Base-by-base conservation (phyloP, 2,888 invertebrate genomes). In the Trypoxylon attenuatum region DNA sequence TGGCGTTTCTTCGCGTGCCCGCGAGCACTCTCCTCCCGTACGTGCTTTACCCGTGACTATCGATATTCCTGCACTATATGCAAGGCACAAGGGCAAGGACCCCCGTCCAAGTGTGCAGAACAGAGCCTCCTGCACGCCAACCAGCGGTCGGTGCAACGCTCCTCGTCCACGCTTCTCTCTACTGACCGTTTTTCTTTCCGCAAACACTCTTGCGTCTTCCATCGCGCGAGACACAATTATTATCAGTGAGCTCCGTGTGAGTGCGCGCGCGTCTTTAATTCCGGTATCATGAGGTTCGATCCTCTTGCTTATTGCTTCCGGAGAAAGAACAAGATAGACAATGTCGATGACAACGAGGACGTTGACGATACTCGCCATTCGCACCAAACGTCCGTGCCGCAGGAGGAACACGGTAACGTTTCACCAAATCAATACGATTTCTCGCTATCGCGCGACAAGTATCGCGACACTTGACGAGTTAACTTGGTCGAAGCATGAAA, bases 31-130 rank as follows among this genome's bases (percentile, higher is more conserved):
- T 33, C 41, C 19, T 58, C 51, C 56, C 46, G 18, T 41, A 33
- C 33, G n/a, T 41, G 33, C 38, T 50, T 47, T 45, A 55, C 63
- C 63, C 68, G 71, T 68, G 73, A 78, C 78, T 83, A 83, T 84
- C 84, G 82, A 84, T 84, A 82, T 82, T 83, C 76, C 68, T 69
- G 66, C 78, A 70, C 76, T 79, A 79, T 79, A 81, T 77, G 75
- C 72, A 75, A 73, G 68, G 60, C 73, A 76, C 82, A 82, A 84
- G 85, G 84, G 84, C 85, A 85, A 85, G 83, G 84, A 85, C 85
- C 85, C n/a, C 77, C 81, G 64, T 69, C 74, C 66, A 77, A 80
- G 80, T 80, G 61, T 73, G 71, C 33, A 33, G 33, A n/a, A 68
- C n/a, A n/a, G n/a, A n/a, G n/a, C n/a, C n/a, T n/a, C 70, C 67